Evolutionary conservation across 1,140 invertebrate species (phyloP), one percentile per base, ranked within the genome.

Genomic region (Charaxes varanes): DNA sequence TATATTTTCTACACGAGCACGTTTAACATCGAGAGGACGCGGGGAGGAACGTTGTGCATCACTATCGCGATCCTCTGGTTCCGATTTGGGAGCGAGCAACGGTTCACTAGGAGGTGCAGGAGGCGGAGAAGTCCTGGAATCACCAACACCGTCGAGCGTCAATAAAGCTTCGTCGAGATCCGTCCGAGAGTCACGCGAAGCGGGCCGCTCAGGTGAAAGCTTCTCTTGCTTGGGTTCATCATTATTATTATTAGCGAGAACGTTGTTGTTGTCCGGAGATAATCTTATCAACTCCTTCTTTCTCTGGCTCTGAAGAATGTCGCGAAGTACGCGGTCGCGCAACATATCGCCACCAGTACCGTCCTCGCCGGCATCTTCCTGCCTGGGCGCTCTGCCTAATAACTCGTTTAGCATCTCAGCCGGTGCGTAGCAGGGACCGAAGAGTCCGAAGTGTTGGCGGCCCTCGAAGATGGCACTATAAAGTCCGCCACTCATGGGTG

Each of bases 1-100:
- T 48, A 97, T 97, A 74, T 96, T 96, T 86, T 98, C 96, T 35
- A 97, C 94, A 41, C 96, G 89, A 10, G 94, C 94, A 48, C 95
- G 90, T 80, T 97, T 97, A 48, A 93, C 90, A 70, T 96, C 94
- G 59, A 82, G 82, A 54, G 84, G 80, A 50, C 84, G 82, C 57
- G 86, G 86, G 50, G 78, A 87, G 40, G 74, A 81, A 11, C 88
- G 87, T 18, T 87, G 86, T 19, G 84, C 80, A 35, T 87, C 86
- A 60, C 85, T 85, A 44, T 87, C 85, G 49, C 71, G 70, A 47
- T 89, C 87, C 48, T 91, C 89, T 3, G 91, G 88, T 67, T 93
- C 91, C 43, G 86, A 87, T 62, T 89, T 88, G 11, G 89, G 88
- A 42, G 86, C 80, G 31, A 88, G 70, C 43, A 88, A 65, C n/a